Percentiles rank a stretch among this genome's conserved stretches.
phyloP scores from a whole-genome alignment of 2,113 vertebrate species.

The Phocoena sinus region DNA sequence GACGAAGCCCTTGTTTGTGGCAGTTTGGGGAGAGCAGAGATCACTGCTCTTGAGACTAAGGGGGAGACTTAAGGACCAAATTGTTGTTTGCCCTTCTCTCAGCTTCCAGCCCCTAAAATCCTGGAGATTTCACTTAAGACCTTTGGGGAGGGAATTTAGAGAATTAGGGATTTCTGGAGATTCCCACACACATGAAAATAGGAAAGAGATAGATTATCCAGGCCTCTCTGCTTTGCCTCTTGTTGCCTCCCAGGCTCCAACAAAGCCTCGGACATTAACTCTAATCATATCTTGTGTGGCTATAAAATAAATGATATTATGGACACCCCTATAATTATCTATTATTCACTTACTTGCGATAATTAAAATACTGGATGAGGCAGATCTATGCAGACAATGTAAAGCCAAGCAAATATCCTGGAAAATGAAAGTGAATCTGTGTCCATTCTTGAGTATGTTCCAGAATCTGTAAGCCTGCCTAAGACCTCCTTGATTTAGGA shows the following conservation, averaged over 20 bases:
- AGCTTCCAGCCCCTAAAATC: slow-evolving; percentile 13
- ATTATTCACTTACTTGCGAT: slow-evolving; percentile 57
- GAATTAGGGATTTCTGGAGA: slow-evolving; percentile 40
- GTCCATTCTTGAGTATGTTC: not conserved
- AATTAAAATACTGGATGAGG: slow-evolving; percentile 52
- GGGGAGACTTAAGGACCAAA: not conserved
- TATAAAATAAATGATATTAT: slow-evolving; percentile 67
- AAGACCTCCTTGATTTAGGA: not conserved
- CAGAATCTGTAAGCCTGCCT: not conserved
- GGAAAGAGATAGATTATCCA: not conserved
- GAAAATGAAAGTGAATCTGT: slow-evolving; percentile 35
- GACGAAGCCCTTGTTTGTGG: not conserved
- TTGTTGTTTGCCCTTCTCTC: slow-evolving; percentile 6
- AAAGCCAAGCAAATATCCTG: slow-evolving; percentile 43
- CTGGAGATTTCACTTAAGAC: not conserved
- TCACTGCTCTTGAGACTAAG: not conserved
- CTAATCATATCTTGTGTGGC: slow-evolving; percentile 63
- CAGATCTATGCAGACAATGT: slow-evolving; percentile 41
- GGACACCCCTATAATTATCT: slow-evolving; percentile 67
- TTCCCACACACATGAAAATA: not conserved
- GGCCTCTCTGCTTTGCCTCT: not conserved
- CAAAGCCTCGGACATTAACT: slow-evolving; percentile 27
- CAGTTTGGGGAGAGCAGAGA: not conserved
- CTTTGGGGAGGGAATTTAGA: not conserved
- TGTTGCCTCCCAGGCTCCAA: slow-evolving; percentile 16